Evolutionary conservation across 2,888 invertebrate species (phyloP), one percentile per base, ranked within the genome.

Genomic region (Flexamia atlantica): DNA sequence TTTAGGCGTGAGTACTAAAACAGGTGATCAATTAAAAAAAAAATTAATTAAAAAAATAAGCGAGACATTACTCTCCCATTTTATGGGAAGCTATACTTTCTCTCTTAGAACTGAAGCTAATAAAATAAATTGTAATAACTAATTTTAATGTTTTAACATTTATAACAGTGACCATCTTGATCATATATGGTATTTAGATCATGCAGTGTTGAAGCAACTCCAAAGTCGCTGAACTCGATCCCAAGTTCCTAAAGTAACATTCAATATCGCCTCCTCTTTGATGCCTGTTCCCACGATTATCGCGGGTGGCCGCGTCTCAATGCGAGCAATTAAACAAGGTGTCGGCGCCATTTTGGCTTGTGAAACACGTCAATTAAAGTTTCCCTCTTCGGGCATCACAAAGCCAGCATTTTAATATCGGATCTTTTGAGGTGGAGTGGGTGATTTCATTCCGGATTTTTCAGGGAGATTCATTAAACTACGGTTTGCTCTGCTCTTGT

Each of bases 291-390:
- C 64, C 72, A 36, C 72, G 72, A 72, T 72, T 72, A 40, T 25
- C 28, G 1, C 76, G 50, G 32, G 0, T 25, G 32, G 50, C 30
- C 23, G 79, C 79, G 23, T 50, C 28, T 79, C 79, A 79, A 79
- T 79, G 30, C 76, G 23, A 57, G 79, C 79, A 79, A 79, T 79
- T 79, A 79, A 79, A 79, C 30, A 46, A 50, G 76, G 42, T 42
- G 42, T 42, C 50, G 20, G 20, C 79, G 57, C 79, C 79, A 79
- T 79, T 79, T 79, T 79, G 79, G 53, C 53, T 57, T 36, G 12
- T 25, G 42, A 79, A 57, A 53, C 79, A 28, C 32, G 50, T 57
- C 79, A 79, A 79, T 79, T 79, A 79, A 57, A 79, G 57, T 57
- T 53, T 30, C 28, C 53, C 53, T 3, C 42, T 1, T n/a, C 76